These are phyloP conservation scores for Athalia rosae DNA, from an alignment of 2,888 invertebrate genomes.

Conservation along the genomic window DNA sequence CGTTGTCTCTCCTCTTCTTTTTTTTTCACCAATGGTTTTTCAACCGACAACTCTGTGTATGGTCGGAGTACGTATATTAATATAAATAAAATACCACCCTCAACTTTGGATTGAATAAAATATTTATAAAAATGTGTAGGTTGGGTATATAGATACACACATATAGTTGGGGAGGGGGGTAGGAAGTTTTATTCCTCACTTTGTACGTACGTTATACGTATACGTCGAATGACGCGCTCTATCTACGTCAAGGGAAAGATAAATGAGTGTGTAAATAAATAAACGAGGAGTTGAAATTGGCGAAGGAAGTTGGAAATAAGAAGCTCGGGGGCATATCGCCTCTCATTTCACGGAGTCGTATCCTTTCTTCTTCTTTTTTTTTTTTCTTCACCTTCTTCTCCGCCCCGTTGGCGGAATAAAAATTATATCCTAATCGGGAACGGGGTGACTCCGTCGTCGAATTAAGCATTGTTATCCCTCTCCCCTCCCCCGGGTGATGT, in stretches of 20 bases:
- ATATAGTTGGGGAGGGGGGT: not conserved
- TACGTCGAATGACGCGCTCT: constrained; percentile 18
- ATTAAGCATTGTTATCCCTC: not conserved
- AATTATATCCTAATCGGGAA: not conserved
- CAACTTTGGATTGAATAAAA: constrained; percentile 35
- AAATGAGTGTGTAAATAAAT: constrained; percentile 29
- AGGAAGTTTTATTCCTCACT: constrained; percentile 15
- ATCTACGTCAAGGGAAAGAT: constrained; percentile 28
- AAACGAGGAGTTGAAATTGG: constrained; percentile 8
- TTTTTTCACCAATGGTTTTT: not conserved
- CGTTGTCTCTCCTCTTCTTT: no score
- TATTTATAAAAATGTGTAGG: constrained; percentile 34
- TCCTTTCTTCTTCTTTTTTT: no score
- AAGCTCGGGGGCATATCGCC: not conserved
- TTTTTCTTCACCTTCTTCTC: no score
- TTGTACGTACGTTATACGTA: not conserved
- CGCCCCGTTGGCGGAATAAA: no score
- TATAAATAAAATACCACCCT: no score
- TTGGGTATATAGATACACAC: no score
- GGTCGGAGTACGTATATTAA: no score
- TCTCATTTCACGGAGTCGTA: not conserved
- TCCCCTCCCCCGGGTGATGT: not conserved
- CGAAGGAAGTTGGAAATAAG: not conserved
- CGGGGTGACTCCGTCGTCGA: not conserved
- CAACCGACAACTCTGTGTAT: no score